A percentile compares a stretch with the other conserved stretches of the same genome.
Evolutionary conservation across 1,140 invertebrate species (phyloP).

Genomic region (Paraescarpia echinospica): DNA sequence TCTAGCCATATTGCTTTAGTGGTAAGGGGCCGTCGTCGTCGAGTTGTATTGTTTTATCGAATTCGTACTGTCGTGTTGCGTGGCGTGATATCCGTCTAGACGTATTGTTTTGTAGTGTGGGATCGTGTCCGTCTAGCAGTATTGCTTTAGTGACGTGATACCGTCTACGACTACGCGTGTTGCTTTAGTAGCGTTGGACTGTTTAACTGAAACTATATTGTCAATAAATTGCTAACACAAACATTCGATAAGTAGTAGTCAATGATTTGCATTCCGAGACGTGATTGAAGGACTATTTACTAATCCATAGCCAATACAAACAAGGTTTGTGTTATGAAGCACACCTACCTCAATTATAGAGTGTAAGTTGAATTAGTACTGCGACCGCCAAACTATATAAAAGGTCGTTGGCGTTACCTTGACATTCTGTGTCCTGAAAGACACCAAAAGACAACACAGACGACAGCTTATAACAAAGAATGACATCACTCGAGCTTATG

Average conservation of each 20-base stretch:
- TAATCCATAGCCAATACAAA: not conserved
- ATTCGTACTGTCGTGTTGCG: too few relatives aligned
- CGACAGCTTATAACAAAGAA: not conserved
- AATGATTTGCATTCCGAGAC: not conserved
- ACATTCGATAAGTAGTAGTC: not conserved
- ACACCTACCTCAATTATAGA: not conserved
- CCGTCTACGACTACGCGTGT: too few relatives aligned
- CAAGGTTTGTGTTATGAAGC: not conserved
- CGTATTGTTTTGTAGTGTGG: too few relatives aligned
- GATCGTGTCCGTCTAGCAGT: too few relatives aligned
- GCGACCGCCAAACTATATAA: not conserved
- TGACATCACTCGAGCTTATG: too few relatives aligned
- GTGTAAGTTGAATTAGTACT: not conserved
- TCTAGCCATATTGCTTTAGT: too few relatives aligned
- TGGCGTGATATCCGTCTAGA: too few relatives aligned
- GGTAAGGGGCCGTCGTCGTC: too few relatives aligned
- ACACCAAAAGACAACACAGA: not conserved
- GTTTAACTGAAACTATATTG: too few relatives aligned
- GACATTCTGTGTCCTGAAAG: not conserved
- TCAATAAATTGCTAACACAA: not conserved
- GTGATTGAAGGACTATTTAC: not conserved
- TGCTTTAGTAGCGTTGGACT: too few relatives aligned
- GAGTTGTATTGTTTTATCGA: too few relatives aligned
- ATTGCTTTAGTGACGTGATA: too few relatives aligned
- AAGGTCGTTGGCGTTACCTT: not conserved